Evolutionary conservation across 2,113 vertebrate species (phyloP).

Genomic region (Pomatostomus ruficeps): DNA sequence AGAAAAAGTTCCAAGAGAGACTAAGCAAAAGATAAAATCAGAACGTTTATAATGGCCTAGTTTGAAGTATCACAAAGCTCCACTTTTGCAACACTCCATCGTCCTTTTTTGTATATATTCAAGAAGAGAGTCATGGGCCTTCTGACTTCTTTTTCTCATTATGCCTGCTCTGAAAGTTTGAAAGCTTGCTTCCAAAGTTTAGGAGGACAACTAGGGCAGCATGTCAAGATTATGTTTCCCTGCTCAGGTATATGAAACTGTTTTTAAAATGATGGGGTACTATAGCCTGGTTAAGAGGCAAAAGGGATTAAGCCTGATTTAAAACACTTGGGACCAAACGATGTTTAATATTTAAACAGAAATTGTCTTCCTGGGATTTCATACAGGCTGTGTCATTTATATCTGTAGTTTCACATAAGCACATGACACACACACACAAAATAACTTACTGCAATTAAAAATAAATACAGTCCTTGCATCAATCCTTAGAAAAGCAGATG

Average conservation of each 20-base stretch:
- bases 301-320: slow-evolving; percentile 12
- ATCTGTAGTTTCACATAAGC: background rate
- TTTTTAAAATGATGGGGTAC: slow-evolving; percentile 10
- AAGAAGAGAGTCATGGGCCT: background rate
- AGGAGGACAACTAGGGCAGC: background rate
- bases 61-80: background rate
- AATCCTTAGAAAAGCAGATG: background rate
- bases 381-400: background rate
- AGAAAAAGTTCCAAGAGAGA: background rate
- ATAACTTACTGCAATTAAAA: background rate
- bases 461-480: background rate
- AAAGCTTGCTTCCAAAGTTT: slow-evolving; percentile 3
- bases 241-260: background rate
- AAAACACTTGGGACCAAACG: slow-evolving; percentile 15
- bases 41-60: background rate
- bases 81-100: background rate
- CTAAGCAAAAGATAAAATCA: background rate
- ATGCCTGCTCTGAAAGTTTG: background rate
- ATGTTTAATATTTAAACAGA: slow-evolving; percentile 10
- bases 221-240: background rate
- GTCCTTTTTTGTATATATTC: background rate
- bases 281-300: background rate
- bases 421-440: background rate
- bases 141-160: background rate
- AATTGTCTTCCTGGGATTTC: slow-evolving; percentile 3